Conservation (phyloP, 2,797 vertebrate genomes). For the Hybognathus amarus region DNA sequence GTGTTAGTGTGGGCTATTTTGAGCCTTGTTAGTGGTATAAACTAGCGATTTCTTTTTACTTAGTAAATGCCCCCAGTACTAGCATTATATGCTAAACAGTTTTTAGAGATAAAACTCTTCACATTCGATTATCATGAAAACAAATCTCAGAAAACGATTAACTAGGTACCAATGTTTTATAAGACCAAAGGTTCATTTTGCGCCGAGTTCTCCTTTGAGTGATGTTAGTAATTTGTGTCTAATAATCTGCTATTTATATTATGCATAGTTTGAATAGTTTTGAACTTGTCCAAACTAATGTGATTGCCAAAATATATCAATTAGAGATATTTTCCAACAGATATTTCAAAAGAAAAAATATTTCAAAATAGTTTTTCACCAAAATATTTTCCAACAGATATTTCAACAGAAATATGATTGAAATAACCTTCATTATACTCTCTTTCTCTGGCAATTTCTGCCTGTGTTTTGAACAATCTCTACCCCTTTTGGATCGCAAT, state of each 20-base stretch:
- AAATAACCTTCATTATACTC: neutral
- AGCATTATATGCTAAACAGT: too few relatives aligned
- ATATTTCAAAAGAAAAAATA: neutral
- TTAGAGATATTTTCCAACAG: neutral
- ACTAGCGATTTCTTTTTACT: too few relatives aligned
- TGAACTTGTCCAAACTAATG: neutral
- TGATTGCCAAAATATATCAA: neutral
- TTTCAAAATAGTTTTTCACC: neutral
- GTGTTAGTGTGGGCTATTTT: too few relatives aligned
- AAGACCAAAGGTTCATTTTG: too few relatives aligned
- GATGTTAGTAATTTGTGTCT: slow-evolving; percentile 3
- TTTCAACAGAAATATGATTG: slow-evolving; percentile 4
- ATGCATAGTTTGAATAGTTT: neutral
- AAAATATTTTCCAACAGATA: neutral
- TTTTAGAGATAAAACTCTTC: too few relatives aligned
- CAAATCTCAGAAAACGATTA: too few relatives aligned
- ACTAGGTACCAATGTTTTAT: too few relatives aligned
- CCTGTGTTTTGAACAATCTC: neutral
- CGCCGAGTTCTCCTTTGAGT: too few relatives aligned
- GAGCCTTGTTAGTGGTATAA: too few relatives aligned
- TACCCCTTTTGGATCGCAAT: neutral
- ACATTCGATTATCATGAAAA: too few relatives aligned
- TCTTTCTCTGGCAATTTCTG: neutral
- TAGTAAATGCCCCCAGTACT: too few relatives aligned
- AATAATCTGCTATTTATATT: neutral